These are phyloP conservation scores for Shargacucullia verbasci DNA, from an alignment of 2,888 invertebrate species.

Conservation along the genomic window DNA sequence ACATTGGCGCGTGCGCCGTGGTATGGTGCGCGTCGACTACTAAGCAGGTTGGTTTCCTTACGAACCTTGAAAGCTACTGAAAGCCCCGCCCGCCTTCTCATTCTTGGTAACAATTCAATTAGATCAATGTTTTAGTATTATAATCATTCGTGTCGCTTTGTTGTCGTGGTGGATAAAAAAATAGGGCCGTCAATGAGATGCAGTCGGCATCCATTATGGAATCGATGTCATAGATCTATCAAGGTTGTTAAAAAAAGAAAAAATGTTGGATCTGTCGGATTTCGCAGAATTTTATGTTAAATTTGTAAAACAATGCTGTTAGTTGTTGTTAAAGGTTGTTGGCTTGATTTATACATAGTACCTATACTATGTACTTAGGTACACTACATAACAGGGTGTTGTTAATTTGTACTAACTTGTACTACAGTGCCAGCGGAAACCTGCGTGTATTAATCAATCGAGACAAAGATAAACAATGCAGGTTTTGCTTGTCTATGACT, in stretches of 20 bases:
- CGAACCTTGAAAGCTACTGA: slow-evolving; percentile 84
- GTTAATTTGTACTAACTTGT: slow-evolving; percentile 10
- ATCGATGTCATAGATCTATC: slow-evolving; percentile 38
- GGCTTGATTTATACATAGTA: slow-evolving; percentile 15
- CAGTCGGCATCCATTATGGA: slow-evolving; percentile 30
- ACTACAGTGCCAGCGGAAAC: slow-evolving; percentile 34
- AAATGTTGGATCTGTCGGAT: slow-evolving; percentile 1
- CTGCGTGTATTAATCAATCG: slow-evolving; percentile 34
- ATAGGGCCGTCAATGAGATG: slow-evolving; percentile 45
- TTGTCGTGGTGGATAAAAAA: slow-evolving; percentile 34
- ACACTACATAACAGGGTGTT: slow-evolving; percentile 15
- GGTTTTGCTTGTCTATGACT: slow-evolving; percentile 6
- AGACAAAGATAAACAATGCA: slow-evolving; percentile 24
- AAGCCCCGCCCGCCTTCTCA: slow-evolving; percentile 75
- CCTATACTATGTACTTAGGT: slow-evolving; percentile 4
- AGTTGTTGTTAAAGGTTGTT: slow-evolving; percentile 26
- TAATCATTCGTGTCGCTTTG: slow-evolving; percentile 53
- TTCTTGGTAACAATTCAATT: slow-evolving; percentile 63
- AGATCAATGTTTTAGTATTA: slow-evolving; percentile 57
- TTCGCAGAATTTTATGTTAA: slow-evolving; percentile 41
- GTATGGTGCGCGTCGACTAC: slow-evolving; percentile 75
- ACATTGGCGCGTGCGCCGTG: slow-evolving; percentile 79
- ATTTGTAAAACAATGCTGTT: slow-evolving; percentile 1
- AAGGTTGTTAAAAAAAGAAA: slow-evolving; percentile 37
- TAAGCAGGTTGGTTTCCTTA: slow-evolving; percentile 64